Evolutionary conservation across 2,888 invertebrate genomes (phyloP).

Genomic region (Stenotaenia linearis): DNA sequence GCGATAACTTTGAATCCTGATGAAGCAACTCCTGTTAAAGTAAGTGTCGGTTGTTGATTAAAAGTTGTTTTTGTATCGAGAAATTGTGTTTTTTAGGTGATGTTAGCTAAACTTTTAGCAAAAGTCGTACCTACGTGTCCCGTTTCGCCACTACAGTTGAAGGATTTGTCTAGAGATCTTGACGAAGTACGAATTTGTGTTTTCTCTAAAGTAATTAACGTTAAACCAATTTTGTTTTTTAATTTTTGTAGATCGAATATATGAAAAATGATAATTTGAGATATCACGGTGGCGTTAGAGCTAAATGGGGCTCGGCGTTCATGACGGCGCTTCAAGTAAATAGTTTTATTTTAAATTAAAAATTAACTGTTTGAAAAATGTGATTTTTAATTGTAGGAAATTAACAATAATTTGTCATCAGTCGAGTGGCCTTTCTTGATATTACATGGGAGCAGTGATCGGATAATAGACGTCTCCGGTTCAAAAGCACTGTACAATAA

Average conservation of each 20-base stretch:
- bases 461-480: slow-evolving; percentile 29
- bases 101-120: slow-evolving; percentile 42
- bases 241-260: slow-evolving; percentile 42
- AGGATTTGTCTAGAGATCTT: slow-evolving; percentile 43
- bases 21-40: slow-evolving; percentile 39
- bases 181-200: neutral
- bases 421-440: slow-evolving; percentile 34
- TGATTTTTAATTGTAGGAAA: slow-evolving; percentile 31
- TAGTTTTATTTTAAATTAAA: neutral
- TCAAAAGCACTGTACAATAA: slow-evolving; percentile 26
- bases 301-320: slow-evolving; percentile 44
- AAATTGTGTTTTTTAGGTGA: slow-evolving; percentile 40
- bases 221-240: slow-evolving; percentile 37
- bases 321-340: slow-evolving; percentile 41
- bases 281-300: slow-evolving; percentile 46
- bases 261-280: slow-evolving; percentile 47
- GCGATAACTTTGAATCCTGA: slow-evolving; percentile 43
- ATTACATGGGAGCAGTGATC: slow-evolving; percentile 32
- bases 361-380: neutral
- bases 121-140: slow-evolving; percentile 42
- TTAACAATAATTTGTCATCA: slow-evolving; percentile 31
- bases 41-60: too few species aligned
- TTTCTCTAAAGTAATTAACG: neutral
- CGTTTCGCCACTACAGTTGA: slow-evolving; percentile 41
- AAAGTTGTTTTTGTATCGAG: neutral